Evolutionary conservation across 2,888 invertebrate species (phyloP), one percentile per base, ranked within the genome.

Genomic region (Drosophila nigricruria): DNA sequence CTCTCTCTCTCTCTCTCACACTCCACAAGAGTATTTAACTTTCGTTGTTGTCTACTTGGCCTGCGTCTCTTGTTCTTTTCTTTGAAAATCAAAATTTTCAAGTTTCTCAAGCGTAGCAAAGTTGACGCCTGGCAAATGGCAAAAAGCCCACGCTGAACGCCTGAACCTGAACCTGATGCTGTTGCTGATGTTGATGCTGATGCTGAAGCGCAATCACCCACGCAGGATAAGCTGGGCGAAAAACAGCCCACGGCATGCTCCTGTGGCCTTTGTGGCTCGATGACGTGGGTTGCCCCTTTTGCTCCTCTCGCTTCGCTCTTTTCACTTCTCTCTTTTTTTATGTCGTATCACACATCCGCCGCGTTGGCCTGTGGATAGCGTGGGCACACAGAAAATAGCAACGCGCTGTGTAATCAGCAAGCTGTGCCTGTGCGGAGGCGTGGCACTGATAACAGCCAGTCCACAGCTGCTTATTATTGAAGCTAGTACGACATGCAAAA

Each of bases 401-500:
- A 14, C 36, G 42, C 18, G 10, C 25, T 64, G 34, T 61, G 63
- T 68, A 77, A 78, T 78, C 73, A 68, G 57, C 53, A 27, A 14
- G 18, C 53, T 18, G 38, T 54, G 27, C 36, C 52, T 53, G 36
- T 53, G 52, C 23, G 34, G 52, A 52, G 74, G 79, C 70, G 79
- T 78, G 79, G 25, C 79, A 70, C 49, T 78, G 77, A 77, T 77
- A 77, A 70, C 53, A 70, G 59, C 10, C 47, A 8, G 49, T 57
- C 38, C 60, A 40, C 20, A 40, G n/a, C 42, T 47, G 27, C 27
- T 59, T 77, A 74, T 81, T 78, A 72, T 71, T 68, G 68, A 23
- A 32, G 49, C 36, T 38, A 62, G 87, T 87, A 79, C 65, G 80
- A 71, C 76, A 87, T 84, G 89, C 83, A 75, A 84, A 89, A 89